Evolutionary conservation across 2,113 vertebrate genomes (phyloP).

Genomic region (Microcebus jonahi): DNA sequence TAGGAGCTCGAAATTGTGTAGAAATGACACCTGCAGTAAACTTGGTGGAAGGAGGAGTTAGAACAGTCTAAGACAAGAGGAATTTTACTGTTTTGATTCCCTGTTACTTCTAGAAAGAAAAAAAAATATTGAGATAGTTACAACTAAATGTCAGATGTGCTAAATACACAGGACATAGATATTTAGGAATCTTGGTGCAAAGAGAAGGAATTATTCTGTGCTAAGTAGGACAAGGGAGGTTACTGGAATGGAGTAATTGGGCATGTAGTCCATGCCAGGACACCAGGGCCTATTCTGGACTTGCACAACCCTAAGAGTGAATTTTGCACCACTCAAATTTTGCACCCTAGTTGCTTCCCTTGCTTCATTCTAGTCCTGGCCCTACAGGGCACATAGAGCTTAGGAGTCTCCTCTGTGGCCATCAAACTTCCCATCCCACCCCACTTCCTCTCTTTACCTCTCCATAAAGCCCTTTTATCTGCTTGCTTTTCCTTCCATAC

Average conservation of each 20-base stretch:
- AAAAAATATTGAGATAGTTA: not conserved
- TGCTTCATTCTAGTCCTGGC: not conserved
- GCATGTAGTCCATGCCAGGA: not conserved
- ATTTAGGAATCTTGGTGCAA: not conserved
- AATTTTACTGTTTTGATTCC: slow-evolving; percentile 2
- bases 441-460: not conserved
- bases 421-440: not conserved
- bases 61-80: not conserved
- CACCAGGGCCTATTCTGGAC: not conserved
- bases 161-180: not conserved
- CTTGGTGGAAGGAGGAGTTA: not conserved
- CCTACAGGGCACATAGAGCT: not conserved
- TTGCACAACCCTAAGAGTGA: not conserved
- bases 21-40: not conserved
- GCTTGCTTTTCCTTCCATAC: slow-evolving; percentile 29
- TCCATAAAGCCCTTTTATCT: not conserved
- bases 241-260: not conserved
- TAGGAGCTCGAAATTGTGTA: not conserved
- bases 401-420: not conserved
- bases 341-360: not conserved
- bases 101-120: not conserved
- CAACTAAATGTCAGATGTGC: not conserved
- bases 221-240: not conserved
- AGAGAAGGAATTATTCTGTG: not conserved
- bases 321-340: not conserved